Conservation (phyloP, 2,113 vertebrate genomes). For the Oryzias celebensis region DNA sequence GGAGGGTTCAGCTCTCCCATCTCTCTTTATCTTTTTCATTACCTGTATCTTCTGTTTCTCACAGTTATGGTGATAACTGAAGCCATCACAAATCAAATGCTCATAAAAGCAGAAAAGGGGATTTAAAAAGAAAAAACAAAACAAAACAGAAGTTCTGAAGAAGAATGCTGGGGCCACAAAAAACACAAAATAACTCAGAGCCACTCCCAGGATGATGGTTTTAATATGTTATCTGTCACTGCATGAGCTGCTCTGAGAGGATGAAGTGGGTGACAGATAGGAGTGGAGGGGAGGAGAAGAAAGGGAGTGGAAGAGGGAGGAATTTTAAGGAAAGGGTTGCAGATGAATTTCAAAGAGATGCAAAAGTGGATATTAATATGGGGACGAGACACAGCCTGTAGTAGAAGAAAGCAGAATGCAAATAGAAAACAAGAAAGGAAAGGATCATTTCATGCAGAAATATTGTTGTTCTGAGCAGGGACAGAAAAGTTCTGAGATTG, state of each 20-base stretch:
- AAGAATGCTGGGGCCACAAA: slow-evolving; percentile 34
- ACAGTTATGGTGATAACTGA: neutral
- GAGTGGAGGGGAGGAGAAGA: slow-evolving; percentile 15
- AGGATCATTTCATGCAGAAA: neutral
- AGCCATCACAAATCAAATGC: slow-evolving; percentile 2
- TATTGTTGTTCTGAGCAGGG: neutral
- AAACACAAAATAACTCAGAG: slow-evolving; percentile 46
- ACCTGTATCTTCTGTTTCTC: neutral
- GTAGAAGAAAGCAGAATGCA: no score
- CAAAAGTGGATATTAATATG: no score
- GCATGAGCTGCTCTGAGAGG: slow-evolving; percentile 33
- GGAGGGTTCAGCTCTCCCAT: neutral
- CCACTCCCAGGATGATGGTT: slow-evolving; percentile 60
- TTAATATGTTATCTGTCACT: slow-evolving; percentile 66
- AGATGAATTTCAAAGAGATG: neutral
- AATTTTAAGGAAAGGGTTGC: slow-evolving; percentile 17
- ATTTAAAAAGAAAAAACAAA: neutral
- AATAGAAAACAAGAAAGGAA: neutral
- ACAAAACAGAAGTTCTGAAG: slow-evolving; percentile 16
- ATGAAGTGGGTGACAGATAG: slow-evolving; percentile 42
- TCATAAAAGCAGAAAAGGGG: neutral
- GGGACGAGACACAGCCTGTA: no score
- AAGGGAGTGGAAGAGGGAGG: slow-evolving; percentile 4
- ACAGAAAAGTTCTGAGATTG: neutral
- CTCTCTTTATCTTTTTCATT: neutral